These are phyloP conservation scores for Scophthalmus maximus DNA, from an alignment of 2,113 vertebrate species.

Conservation along the genomic window DNA sequence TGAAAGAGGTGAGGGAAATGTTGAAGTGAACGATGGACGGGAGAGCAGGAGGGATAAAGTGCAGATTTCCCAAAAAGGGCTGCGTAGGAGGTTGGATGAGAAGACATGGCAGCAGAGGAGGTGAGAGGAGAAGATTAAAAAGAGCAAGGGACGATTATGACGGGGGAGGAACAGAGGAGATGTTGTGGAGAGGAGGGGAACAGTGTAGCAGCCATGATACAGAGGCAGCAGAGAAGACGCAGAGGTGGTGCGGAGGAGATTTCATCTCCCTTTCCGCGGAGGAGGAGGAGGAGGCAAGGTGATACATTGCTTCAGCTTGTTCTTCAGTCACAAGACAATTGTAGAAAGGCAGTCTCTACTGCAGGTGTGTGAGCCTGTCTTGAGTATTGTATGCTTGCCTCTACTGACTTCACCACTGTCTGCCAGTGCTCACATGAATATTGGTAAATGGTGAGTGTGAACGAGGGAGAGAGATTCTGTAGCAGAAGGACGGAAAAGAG, in stretches of 20 bases:
- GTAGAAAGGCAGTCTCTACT: constrained; percentile 40
- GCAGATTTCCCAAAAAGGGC: background rate
- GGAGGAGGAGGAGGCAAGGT: constrained; percentile 49
- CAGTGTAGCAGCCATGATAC: background rate
- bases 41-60: background rate
- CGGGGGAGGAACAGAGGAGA: constrained; percentile 29
- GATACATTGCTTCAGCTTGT: constrained; percentile 71
- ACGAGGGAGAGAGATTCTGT: too few relatives aligned
- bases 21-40: constrained; percentile 25
- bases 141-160: constrained; percentile 23
- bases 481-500: too few relatives aligned
- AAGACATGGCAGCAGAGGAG: too few relatives aligned
- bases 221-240: constrained; percentile 45
- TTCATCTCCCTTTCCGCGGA: constrained; percentile 39
- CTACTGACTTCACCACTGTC: too few relatives aligned
- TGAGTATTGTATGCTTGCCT: too few relatives aligned
- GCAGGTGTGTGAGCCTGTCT: too few relatives aligned
- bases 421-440: too few relatives aligned
- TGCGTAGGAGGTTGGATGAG: constrained; percentile 9
- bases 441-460: too few relatives aligned
- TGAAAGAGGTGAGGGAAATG: constrained; percentile 14
- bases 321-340: constrained; percentile 71
- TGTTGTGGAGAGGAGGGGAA: constrained; percentile 22
- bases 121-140: constrained; percentile 26
- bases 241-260: constrained; percentile 58